phyloP scores from a whole-genome alignment of 2,888 invertebrate species.

The Habrosyne pyritoides region DNA sequence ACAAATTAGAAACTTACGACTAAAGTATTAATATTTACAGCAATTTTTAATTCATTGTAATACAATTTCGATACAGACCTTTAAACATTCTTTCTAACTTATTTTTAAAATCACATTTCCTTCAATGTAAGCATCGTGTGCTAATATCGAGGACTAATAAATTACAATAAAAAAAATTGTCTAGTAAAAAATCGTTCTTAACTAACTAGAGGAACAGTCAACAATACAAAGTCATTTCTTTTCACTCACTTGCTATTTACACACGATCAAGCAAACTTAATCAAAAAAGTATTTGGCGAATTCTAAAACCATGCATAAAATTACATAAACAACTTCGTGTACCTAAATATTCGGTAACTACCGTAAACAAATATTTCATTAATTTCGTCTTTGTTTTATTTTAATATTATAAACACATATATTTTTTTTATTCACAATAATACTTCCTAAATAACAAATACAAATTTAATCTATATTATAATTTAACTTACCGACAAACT shows the following conservation, averaged over 20 bases:
- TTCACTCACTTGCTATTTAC: background rate
- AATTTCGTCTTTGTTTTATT: background rate
- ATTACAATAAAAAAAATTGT: background rate
- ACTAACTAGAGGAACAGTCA: background rate
- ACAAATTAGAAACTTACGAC: conserved; percentile 58
- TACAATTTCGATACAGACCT: conserved; percentile 26
- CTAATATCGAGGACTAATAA: background rate
- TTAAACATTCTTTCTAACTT: conserved; percentile 11
- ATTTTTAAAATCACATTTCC: conserved; percentile 39
- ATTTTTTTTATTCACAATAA: background rate
- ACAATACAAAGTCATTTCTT: background rate
- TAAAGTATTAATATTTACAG: conserved; percentile 48
- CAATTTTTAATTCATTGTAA: conserved; percentile 23
- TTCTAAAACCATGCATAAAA: too few relatives aligned
- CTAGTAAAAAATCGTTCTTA: too few relatives aligned
- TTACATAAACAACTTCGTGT: too few relatives aligned
- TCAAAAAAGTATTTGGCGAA: too few relatives aligned
- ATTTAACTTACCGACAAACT: conserved; percentile 18
- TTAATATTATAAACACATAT: background rate
- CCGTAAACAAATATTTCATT: background rate
- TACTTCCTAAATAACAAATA: conserved; percentile 9
- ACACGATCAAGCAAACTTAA: background rate
- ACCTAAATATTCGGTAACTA: background rate
- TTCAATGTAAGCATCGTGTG: conserved; percentile 27
- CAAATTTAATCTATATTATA: conserved; percentile 23